phyloP scores from a whole-genome alignment of 2,888 invertebrate species.

The Sympetrum striolatum region DNA sequence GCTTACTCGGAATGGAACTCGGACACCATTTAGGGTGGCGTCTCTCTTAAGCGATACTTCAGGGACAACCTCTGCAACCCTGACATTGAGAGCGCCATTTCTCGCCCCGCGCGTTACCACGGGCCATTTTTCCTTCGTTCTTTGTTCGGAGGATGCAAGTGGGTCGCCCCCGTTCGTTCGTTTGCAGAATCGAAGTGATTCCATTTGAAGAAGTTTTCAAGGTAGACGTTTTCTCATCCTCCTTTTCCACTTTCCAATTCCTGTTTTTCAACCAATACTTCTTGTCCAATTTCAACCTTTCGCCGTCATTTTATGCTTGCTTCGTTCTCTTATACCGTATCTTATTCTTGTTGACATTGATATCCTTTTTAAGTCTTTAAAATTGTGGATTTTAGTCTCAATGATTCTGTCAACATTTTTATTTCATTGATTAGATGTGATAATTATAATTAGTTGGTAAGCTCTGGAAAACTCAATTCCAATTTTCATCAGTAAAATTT shows the following conservation, averaged over 20 bases:
- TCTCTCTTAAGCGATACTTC: not conserved
- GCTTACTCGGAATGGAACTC: not conserved
- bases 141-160: not conserved
- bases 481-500: too few species aligned
- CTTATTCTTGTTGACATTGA: too few species aligned
- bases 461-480: too few species aligned
- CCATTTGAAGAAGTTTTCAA: not conserved
- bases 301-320: too few species aligned
- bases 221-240: not conserved
- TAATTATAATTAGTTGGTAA: too few species aligned
- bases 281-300: too few species aligned
- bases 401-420: too few species aligned
- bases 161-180: not conserved
- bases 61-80: not conserved
- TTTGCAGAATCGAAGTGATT: not conserved
- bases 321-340: too few species aligned
- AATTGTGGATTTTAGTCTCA: too few species aligned
- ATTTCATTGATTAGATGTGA: too few species aligned
- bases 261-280: too few species aligned
- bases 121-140: not conserved
- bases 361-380: too few species aligned
- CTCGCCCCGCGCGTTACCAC: not conserved
- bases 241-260: not conserved
- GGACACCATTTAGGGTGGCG: not conserved
- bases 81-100: not conserved